Base-by-base conservation (phyloP, 2,888 invertebrate species). In the Sturmia bella region DNA sequence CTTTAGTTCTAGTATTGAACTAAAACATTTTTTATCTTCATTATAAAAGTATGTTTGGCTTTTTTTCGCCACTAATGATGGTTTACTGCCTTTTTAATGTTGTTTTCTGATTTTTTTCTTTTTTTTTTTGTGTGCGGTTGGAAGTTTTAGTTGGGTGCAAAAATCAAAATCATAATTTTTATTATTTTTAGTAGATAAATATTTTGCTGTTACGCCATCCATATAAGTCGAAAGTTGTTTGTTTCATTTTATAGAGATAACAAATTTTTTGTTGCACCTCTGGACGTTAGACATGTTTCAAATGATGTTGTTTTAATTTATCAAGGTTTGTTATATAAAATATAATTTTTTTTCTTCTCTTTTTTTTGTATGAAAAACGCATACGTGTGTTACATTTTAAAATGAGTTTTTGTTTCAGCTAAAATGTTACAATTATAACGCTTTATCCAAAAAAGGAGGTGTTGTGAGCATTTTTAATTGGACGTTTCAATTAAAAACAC, bases 171-270 rank as follows among this genome's bases (percentile, higher is more conserved):
- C 74, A 82, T 82, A 78, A 75, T 45, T 75, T 76, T 74, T 70
- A 50, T 52, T 72, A 64, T 59, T 43, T 59, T 43, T 57, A 21
- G 43, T 52, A 41, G 27, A 24, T 41, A 13, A 24, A 21, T 68
- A 48, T 75, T 64, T 76, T 69, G 61, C 61, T 74, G 57, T 32
- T 70, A 61, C 37, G 75, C 82, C 69, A 70, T 82, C 82, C 69
- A 70, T 82, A 82, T 78, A 70, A 78, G 82, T 70, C 82, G 63
- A 57, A 73, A 73, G 77, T 77, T 77, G 77, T 77, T 76, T 79
- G 78, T 79, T 79, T 66, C 24, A 64, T 57, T 64, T 72, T 73
- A 73, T 73, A 79, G 66, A 66, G 66, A 72, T 79, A 79, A 79
- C 78, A 73, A 79, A 79, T 79, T 79, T 78, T 78, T 73, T 79